phyloP scores from a whole-genome alignment of 2,797 vertebrate species.

The Falco berigora region DNA sequence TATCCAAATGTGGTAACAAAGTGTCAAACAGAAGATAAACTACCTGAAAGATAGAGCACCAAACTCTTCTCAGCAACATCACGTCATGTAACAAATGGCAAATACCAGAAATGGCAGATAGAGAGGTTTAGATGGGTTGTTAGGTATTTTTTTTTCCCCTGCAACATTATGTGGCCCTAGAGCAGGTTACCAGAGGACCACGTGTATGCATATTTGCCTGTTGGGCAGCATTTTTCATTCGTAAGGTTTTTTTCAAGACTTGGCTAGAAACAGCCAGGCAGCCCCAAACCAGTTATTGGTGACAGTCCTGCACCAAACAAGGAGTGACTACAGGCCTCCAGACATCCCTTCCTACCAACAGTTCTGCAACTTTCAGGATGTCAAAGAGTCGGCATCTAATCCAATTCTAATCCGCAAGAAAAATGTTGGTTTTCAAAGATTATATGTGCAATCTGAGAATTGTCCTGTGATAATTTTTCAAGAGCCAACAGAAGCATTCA shows the following conservation, averaged over 20 bases:
- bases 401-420: not conserved
- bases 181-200: not conserved
- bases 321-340: not conserved
- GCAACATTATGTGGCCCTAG: not conserved
- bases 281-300: not conserved
- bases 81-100: not conserved
- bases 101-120: not conserved
- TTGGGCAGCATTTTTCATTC: not conserved
- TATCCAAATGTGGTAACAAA: not conserved
- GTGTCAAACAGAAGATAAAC: not conserved
- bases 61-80: not conserved
- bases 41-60: not conserved
- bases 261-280: not conserved
- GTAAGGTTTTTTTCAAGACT: not conserved
- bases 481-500: not conserved
- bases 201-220: rapidly evolving
- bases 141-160: not conserved
- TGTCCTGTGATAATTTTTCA: not conserved
- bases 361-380: not conserved
- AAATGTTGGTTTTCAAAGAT: not conserved
- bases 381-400: not conserved
- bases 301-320: not conserved
- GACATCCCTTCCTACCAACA: not conserved
- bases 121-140: not conserved
- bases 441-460: not conserved